A percentile compares a stretch with the other conserved stretches of the same genome.
These are phyloP conservation scores for Bothrops jararaca DNA, from an alignment of 2,113 vertebrate genomes.

Conservation along the genomic window DNA sequence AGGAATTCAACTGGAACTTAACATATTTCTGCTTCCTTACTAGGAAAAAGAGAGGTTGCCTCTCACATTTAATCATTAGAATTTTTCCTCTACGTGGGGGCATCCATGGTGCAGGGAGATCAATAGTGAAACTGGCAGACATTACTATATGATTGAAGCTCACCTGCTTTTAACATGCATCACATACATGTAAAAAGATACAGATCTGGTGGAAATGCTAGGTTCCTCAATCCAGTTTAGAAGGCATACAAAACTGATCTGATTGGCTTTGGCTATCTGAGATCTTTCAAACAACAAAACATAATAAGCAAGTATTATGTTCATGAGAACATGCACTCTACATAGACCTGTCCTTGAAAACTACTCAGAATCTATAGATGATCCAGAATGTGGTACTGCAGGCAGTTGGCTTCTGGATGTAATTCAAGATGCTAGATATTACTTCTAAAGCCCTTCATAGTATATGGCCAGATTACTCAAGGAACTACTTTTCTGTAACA, in stretches of 20 bases:
- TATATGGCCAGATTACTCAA: background rate
- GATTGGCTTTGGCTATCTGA: background rate
- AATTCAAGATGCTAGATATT: background rate
- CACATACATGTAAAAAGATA: background rate
- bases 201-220: background rate
- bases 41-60: background rate
- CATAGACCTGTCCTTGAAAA: background rate
- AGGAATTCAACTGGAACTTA: background rate
- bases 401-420: background rate
- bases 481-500: background rate
- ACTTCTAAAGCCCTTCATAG: background rate
- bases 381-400: background rate
- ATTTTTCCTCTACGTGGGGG: background rate
- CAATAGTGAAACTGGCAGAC: background rate
- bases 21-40: background rate
- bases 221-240: background rate
- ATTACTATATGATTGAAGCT: background rate
- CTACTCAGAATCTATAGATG: background rate
- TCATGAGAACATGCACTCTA: background rate
- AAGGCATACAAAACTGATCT: background rate
- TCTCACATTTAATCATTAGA: background rate
- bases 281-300: background rate
- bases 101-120: background rate
- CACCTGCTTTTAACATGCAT: background rate
- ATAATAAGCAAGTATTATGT: background rate